phyloP scores from a whole-genome alignment of 2,113 vertebrate species.

The Lethenteron camtschaticum region DNA sequence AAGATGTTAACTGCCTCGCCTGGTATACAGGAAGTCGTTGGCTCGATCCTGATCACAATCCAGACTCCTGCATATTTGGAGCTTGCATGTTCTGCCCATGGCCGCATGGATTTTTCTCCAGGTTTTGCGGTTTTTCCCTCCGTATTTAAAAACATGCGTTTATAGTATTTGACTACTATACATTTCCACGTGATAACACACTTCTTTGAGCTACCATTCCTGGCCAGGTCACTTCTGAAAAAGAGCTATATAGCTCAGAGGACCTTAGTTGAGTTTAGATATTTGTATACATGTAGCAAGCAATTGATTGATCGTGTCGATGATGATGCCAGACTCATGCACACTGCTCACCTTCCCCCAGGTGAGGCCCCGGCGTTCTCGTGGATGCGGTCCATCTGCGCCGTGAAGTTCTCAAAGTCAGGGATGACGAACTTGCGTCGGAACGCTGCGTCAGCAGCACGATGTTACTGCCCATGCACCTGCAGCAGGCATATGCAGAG shows the following conservation, averaged over 20 bases:
- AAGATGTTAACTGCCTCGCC: background rate
- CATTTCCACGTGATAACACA: no score
- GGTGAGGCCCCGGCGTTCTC: conserved; percentile 60
- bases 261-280: background rate
- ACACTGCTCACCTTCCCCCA: conserved; percentile 53
- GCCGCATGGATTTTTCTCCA: no score
- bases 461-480: conserved; percentile 97
- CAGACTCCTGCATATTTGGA: no score
- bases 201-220: no score
- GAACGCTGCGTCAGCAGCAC: conserved; percentile 94
- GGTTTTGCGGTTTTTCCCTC: no score
- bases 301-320: background rate
- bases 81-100: no score
- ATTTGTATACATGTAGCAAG: conserved; percentile 3
- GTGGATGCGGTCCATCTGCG: conserved; percentile 71
- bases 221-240: background rate
- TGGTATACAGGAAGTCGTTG: background rate
- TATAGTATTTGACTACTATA: no score
- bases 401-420: conserved; percentile 77
- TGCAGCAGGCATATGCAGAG: conserved; percentile 14
- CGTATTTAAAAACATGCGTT: no score
- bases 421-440: conserved; percentile 97
- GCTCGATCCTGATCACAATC: no score
- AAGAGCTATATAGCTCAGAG: background rate
- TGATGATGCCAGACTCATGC: background rate